phyloP scores from a whole-genome alignment of 2,888 invertebrate species.

The Oscheius sp. region DNA sequence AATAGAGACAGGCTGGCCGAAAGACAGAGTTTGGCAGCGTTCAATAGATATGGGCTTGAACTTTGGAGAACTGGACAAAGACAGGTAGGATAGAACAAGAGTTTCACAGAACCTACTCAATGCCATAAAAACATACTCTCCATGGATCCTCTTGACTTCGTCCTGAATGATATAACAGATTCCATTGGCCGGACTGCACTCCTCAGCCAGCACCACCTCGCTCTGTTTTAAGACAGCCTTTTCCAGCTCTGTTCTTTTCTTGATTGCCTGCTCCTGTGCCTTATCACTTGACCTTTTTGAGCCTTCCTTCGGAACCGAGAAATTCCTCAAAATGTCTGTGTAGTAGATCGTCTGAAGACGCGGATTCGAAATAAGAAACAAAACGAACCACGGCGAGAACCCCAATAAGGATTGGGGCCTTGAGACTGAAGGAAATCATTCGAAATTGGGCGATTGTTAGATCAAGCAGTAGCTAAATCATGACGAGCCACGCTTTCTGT shows the following conservation, averaged over 20 bases:
- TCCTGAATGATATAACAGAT: slow-evolving; percentile 47
- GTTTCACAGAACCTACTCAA: no score
- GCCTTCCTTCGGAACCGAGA: slow-evolving; percentile 5
- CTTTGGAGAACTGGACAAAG: no score
- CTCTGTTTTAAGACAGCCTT: slow-evolving; percentile 23
- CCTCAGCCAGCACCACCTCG: slow-evolving; percentile 36
- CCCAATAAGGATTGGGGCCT: not conserved
- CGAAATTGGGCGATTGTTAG: not conserved
- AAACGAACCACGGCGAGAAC: slow-evolving; percentile 13
- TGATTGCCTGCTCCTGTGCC: slow-evolving; percentile 16
- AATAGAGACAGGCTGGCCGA: no score
- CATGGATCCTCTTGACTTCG: slow-evolving; percentile 38
- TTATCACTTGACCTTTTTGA: slow-evolving; percentile 23
- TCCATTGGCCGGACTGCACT: slow-evolving; percentile 42
- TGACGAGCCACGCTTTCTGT: slow-evolving; percentile 14
- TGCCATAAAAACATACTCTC: slow-evolving; percentile 14
- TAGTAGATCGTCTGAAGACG: not conserved
- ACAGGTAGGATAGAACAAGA: no score
- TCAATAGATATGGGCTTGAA: no score
- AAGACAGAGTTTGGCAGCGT: no score
- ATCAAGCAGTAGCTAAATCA: not conserved
- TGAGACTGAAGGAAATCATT: slow-evolving; percentile 12
- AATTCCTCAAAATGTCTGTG: slow-evolving; percentile 5
- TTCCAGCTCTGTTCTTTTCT: slow-evolving; percentile 15
- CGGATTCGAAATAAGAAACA: not conserved